Evolutionary conservation across 2,113 vertebrate genomes (phyloP), one percentile per base, ranked within the genome.

Genomic region (Gnathonemus longibarbis): DNA sequence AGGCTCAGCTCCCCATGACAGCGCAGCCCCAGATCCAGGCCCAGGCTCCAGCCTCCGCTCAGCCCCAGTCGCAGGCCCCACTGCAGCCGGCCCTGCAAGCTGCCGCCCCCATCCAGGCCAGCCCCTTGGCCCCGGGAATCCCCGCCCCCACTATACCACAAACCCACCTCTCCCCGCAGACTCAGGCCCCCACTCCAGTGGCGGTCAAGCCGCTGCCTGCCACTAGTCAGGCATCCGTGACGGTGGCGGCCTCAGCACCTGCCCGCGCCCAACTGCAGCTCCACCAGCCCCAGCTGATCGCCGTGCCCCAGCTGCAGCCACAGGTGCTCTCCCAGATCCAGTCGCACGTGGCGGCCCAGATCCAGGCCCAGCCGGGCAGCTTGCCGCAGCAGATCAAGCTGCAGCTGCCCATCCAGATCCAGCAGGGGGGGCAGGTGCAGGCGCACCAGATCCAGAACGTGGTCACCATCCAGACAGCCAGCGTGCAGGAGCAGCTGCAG

Each of bases 401-500:
- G 17, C 98, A 98, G 94, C 95, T 98, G 45, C 97, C 98, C 0
- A 95, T 97, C 93, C 97, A 98, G 94, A 97, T 98, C 92, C 97
- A 97, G 93, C 97, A 95, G 84, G 94, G 93, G 31, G 95, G 93
- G 2, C 95, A 93, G 89, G 94, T 95, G 45, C 97, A 98, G 92
- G 92, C 97, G 42, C 97, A 98, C 93, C 98, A 97, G 93, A 95
- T 97, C 93, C 97, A 98, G 95, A 98, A 97, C 90, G 96, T 98
- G 95, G 97, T 99, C 91, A 96, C 98, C 89, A 97, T 99, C 93
- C 98, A 98, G 95, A 96, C 98, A 46, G 95, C 97, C 91, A 97
- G 96, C 62, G 97, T 98, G 89, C 97, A 98, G 93, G 98, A 98
- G 94, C 98, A 99, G 93, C 96, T 98, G 91, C 97, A 98, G 90